Base-by-base conservation (phyloP, 2,888 invertebrate species). In the Phaonia tiefii region DNA sequence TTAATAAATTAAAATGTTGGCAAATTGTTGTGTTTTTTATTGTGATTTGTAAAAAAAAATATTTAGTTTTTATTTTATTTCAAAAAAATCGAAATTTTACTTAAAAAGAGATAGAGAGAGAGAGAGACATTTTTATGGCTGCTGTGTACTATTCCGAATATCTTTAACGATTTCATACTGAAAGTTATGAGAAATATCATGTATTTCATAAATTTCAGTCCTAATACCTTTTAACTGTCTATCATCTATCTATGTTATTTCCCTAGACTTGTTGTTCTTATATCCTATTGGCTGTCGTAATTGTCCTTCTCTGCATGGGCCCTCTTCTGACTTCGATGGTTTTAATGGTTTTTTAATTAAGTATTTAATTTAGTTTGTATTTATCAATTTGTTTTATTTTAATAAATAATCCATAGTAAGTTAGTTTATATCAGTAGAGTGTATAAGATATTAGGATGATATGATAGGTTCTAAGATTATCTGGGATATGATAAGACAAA, bases 231-330 rank as follows among this genome's bases (percentile, higher is more conserved):
- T 44, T 54, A 20, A 15, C 44, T 46, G 46, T 5, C 10, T 54
- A 25, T 42, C 22, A 13, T 58, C 54, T 46, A 1, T 22, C 58
- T 4, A 22, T 60, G 26, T 60, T 69, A 2, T 11, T 8, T 15
- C 69, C 70, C 5, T 69, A 80, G 80, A 65, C 56, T 26, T 80
- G 67, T 56, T 37, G 56, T 1, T 13, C 25, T 8, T 76, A 56
- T 49, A 11, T 73, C 0, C 15, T 73, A 0, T 1, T 70, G 15
- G 15, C 51, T 22, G 15, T 73, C 10, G 25, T 73, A 10, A 31
- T 63, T 20, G 56, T 69, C 10, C 7, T 54, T 25, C 11, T 80
- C 0, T 63, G 51, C 8, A 25, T 51, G 5, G 20, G 22, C 10
- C 69, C 73, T 20, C 56, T 63, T 56, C 2, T 65, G 39, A 46